phyloP scores from a whole-genome alignment of 2,797 vertebrate genomes.

The Pterois miles region DNA sequence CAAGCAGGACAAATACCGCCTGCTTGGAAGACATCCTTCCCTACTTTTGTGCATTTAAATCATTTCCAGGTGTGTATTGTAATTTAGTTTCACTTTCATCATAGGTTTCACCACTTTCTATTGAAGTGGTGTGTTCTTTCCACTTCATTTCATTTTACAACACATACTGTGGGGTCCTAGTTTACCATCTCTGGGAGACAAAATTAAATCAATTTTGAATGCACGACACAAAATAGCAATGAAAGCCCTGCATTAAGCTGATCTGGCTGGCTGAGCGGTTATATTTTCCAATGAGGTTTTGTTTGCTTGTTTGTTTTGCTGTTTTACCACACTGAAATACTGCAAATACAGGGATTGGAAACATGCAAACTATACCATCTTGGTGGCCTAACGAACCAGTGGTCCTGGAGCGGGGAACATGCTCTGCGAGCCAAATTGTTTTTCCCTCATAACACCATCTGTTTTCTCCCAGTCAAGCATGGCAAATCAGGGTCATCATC shows the following conservation, averaged over 20 bases:
- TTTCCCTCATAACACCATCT: conserved; percentile 59
- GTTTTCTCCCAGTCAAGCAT: conserved; percentile 64
- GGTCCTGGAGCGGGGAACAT: conserved; percentile 47
- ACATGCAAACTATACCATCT: conserved; percentile 42
- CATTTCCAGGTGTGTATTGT: conserved; percentile 37
- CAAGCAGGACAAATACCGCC: conserved; percentile 8
- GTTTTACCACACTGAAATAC: conserved; percentile 45
- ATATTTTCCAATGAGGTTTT: conserved; percentile 63
- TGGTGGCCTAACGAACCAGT: conserved; percentile 50
- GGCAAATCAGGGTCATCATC: conserved; percentile 68
- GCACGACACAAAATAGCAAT: conserved; percentile 50
- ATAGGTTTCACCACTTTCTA: conserved; percentile 44
- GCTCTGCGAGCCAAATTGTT: conserved; percentile 45
- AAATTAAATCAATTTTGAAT: conserved; percentile 54
- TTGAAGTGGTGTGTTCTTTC: conserved; percentile 44
- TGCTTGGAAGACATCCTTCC: conserved; percentile 11
- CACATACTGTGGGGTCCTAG: conserved; percentile 42
- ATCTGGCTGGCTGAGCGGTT: conserved; percentile 36
- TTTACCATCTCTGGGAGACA: conserved; percentile 47
- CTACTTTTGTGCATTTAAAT: conserved; percentile 44
- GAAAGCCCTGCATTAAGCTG: conserved; percentile 45
- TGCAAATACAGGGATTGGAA: conserved; percentile 34
- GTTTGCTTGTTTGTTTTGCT: conserved; percentile 65
- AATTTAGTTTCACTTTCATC: conserved; percentile 50
- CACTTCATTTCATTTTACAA: conserved; percentile 62